Base-by-base conservation (phyloP, 2,113 vertebrate species). In the Cheilinus undulatus region DNA sequence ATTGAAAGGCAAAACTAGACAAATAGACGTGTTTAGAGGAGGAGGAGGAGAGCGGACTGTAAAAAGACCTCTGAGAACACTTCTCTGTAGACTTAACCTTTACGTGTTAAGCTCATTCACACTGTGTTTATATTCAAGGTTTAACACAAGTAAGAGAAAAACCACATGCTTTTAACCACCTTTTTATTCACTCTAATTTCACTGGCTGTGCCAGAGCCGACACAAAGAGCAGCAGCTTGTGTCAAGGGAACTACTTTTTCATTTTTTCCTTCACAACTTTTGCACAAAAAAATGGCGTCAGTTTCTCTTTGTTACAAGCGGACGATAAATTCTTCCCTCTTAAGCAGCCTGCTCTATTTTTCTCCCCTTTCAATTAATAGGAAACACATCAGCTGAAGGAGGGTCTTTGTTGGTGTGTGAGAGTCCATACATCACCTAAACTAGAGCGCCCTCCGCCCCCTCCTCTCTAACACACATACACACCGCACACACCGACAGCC, bases 401-500 rank as follows among this genome's bases (percentile, higher is more conserved):
- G 78, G 84, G 72, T 85, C 86, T 88, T 88, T 88, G 91, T 91
- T 89, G 79, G 78, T 73, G 82, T 91, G 69, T 77, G 79, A 78
- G 86, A 79, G 88, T 88, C 87, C 88, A 92, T 94, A 92, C 70
- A 93, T 93, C 91, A 92, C 86, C 80, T 77, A 80, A 92, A 92
- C 88, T 83, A 87, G 91, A 91, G 73, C 85, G 54, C 54, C 54
- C 83, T 20, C 48, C 26, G 4, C 42, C 69, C 67, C 38, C 46
- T 22, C n/a, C 15, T 53, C 36, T 17, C 20, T 10, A 12, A 58
- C 66, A 46, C 40, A 42, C 40, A 19, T 50, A 45, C 60, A 68
- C 38, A 62, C 54, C 56, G 66, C 69, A 65, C 66, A 49, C 72
- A 46, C 67, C 60, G 80, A 90, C 89, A 89, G 89, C 75, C 88